phyloP scores from a whole-genome alignment of 2,888 invertebrate genomes.

The Notocelia uddmanniana region DNA sequence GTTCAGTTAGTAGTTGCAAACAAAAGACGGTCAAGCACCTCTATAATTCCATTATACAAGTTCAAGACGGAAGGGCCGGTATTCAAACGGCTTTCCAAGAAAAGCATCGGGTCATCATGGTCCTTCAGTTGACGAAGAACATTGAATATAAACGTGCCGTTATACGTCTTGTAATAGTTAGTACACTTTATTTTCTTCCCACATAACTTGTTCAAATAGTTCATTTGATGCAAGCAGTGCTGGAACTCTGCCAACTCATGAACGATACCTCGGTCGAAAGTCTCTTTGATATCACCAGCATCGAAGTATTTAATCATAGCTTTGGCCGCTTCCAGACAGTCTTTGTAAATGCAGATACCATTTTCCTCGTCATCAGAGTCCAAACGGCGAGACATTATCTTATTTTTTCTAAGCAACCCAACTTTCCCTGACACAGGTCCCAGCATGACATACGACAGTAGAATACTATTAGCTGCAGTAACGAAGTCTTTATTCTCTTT shows the following conservation, averaged over 20 bases:
- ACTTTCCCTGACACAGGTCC: slow-evolving; percentile 49
- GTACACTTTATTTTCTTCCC: slow-evolving; percentile 52
- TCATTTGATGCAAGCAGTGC: slow-evolving; percentile 61
- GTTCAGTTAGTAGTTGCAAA: no score
- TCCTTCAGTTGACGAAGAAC: slow-evolving; percentile 47
- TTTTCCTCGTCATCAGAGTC: slow-evolving; percentile 11
- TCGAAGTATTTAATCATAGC: slow-evolving; percentile 50
- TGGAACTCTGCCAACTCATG: slow-evolving; percentile 59
- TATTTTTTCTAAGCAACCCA: slow-evolving; percentile 49
- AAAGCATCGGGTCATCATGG: slow-evolving; percentile 40
- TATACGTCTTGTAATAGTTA: slow-evolving; percentile 52
- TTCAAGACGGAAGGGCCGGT: slow-evolving; percentile 43
- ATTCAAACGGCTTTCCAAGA: slow-evolving; percentile 45
- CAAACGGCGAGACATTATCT: slow-evolving; percentile 26
- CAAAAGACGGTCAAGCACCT: slow-evolving; percentile 40
- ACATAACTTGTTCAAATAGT: slow-evolving; percentile 59
- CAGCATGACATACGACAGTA: slow-evolving; percentile 52
- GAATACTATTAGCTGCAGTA: slow-evolving; percentile 52
- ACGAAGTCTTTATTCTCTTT: slow-evolving; percentile 50
- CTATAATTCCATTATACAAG: slow-evolving; percentile 44
- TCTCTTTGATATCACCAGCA: slow-evolving; percentile 38
- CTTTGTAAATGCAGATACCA: slow-evolving; percentile 29
- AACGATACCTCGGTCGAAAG: slow-evolving; percentile 49
- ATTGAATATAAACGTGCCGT: slow-evolving; percentile 58
- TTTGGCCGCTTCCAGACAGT: slow-evolving; percentile 45